Evolutionary conservation across 2,888 invertebrate species (phyloP).

Genomic region (Leptopilina myrica): DNA sequence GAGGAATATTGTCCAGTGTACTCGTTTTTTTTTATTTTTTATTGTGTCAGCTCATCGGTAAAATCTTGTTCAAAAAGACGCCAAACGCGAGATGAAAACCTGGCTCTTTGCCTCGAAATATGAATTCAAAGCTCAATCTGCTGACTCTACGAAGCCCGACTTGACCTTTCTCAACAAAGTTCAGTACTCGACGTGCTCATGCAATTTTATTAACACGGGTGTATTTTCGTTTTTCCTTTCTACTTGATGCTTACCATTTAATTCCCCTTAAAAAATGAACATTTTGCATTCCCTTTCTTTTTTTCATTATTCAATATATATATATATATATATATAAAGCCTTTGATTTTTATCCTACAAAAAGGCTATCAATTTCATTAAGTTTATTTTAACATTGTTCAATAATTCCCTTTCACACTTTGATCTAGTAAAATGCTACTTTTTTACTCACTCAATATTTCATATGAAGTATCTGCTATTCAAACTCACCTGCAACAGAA

Average conservation of each 20-base stretch:
- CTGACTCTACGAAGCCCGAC: slow-evolving; percentile 10
- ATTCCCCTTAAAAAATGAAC: background rate
- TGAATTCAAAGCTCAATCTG: slow-evolving; percentile 22
- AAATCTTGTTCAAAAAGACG: slow-evolving; percentile 9
- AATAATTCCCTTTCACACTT: slow-evolving; percentile 1
- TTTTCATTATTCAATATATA: slow-evolving; percentile 1
- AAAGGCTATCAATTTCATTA: background rate
- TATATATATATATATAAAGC: background rate
- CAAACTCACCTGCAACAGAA: slow-evolving; percentile 1
- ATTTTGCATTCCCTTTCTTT: background rate
- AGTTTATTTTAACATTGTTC: slow-evolving; percentile 1
- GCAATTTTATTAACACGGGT: slow-evolving; percentile 16
- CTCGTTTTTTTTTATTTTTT: background rate
- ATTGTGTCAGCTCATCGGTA: background rate
- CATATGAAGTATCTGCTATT: slow-evolving; percentile 1
- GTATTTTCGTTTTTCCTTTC: slow-evolving; percentile 2
- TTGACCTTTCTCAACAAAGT: slow-evolving; percentile 8
- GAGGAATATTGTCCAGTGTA: background rate
- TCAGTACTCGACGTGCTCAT: background rate
- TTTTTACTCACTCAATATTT: background rate
- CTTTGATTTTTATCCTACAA: background rate
- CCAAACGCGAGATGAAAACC: slow-evolving; percentile 4
- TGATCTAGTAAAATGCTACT: background rate
- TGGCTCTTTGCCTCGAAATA: slow-evolving; percentile 26
- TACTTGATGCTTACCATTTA: background rate